Base-by-base conservation (phyloP, 2,797 vertebrate genomes). In the Cossypha niveicapilla region DNA sequence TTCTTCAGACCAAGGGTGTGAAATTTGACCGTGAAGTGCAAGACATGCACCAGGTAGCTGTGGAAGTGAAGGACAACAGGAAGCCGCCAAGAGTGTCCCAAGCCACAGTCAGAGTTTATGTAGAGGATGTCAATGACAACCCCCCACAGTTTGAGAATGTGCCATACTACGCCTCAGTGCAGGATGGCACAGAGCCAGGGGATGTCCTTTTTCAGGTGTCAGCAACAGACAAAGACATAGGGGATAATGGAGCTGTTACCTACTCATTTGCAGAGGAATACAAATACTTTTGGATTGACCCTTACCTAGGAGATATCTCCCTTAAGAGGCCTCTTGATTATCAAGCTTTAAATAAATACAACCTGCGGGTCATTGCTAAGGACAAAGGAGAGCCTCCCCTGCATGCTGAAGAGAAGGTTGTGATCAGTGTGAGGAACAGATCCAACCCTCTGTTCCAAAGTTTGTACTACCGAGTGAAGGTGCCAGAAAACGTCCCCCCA, bases 371-470 rank as follows among this genome's bases (percentile, higher is more conserved):
- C 34, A 86, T 98, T 62, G 99, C 98, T 25, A 96, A 72, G 17
- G 99, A 99, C 61, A 98, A 98, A 42, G 99, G 99, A 0, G 94
- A 97, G 8, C 98, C 98, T 23, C 96, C 98, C 42, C 97, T 98
- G 54, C 97, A n/a, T 3, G 86, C 98, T 6, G 90, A 94, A 53
- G 98, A 98, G 65, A 98, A 98, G 71, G 98, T 99, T 47, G 97
- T 98, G 28, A 94, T 99, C 91, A 98, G 98, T 5, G 98, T 99
- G 54, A 98, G 98, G 97, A 99, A 99, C 96, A 98, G 98, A 94
- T 98, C 98, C 77, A 99, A 99, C 80, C 99, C 99, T 8, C 87
- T 99, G 86, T 99, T 99, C 96, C 99, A 99, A 96, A 99, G 98
- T 63, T 95, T 98, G 32, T 98, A 98, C 72, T 99, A 99, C 70